These are phyloP conservation scores for Eublepharis macularius DNA, from an alignment of 2,113 vertebrate species.

Conservation along the genomic window DNA sequence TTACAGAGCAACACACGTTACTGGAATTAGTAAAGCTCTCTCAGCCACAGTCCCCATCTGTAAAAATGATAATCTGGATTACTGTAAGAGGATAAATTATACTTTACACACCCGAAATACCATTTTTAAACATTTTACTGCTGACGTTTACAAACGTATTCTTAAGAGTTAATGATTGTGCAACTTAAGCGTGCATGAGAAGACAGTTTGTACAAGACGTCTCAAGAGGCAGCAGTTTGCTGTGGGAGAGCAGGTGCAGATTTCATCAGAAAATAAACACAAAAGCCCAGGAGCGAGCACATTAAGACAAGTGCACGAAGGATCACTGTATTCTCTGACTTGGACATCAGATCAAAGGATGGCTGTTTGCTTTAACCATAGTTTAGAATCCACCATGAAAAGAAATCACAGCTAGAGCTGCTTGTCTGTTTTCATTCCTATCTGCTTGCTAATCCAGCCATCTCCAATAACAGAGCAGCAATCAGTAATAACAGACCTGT, in stretches of 20 bases:
- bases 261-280: background rate
- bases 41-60: background rate
- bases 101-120: too few relatives aligned
- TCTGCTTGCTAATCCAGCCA: background rate
- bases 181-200: slow-evolving; percentile 7
- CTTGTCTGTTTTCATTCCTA: background rate
- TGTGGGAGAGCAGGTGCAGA: slow-evolving; percentile 46
- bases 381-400: background rate
- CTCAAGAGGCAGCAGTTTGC: background rate
- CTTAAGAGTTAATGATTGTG: background rate
- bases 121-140: background rate
- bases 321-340: fast-evolving
- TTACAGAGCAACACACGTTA: too few relatives aligned
- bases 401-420: background rate
- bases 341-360: background rate
- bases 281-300: background rate
- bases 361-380: background rate
- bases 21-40: background rate
- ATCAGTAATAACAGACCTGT: background rate
- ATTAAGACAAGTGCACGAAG: background rate
- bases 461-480: too few relatives aligned
- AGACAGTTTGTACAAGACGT: background rate
- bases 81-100: background rate
- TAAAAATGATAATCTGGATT: background rate
- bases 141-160: background rate